phyloP scores from a whole-genome alignment of 2,113 vertebrate species.

The Ibidorhyncha struthersii region DNA sequence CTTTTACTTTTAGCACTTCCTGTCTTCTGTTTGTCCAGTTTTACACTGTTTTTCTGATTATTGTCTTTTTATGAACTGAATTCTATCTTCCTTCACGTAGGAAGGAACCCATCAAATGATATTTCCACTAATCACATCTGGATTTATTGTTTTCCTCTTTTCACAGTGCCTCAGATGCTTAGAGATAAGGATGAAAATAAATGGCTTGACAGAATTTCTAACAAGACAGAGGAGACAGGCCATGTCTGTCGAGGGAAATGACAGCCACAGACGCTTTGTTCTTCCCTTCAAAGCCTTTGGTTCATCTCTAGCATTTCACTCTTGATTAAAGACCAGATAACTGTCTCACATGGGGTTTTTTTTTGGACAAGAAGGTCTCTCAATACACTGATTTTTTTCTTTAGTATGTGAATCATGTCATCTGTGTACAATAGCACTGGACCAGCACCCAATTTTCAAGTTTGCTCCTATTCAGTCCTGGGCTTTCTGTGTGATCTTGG shows the following conservation, averaged over 20 bases:
- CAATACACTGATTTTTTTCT: not conserved
- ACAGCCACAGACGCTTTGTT: not conserved
- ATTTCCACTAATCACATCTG: not conserved
- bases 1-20: not conserved
- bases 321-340: not conserved
- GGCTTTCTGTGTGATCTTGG: not conserved
- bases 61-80: not conserved
- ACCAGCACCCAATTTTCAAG: not conserved
- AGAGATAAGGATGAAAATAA: not conserved
- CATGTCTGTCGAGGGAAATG: not conserved
- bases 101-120: not conserved
- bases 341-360: not conserved
- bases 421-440: not conserved
- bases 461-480: not conserved
- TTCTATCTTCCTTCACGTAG: not conserved
- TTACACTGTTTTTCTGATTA: not conserved
- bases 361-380: not conserved
- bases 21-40: not conserved
- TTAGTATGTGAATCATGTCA: not conserved
- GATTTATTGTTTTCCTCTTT: not conserved
- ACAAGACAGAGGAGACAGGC: not conserved
- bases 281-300: constrained; percentile 10
- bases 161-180: not conserved
- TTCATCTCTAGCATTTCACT: not conserved
- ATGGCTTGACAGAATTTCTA: not conserved